A percentile compares a stretch with the other conserved stretches of the same genome.
Conservation (phyloP, 2,113 vertebrate genomes). For the Collichthys lucidus region DNA sequence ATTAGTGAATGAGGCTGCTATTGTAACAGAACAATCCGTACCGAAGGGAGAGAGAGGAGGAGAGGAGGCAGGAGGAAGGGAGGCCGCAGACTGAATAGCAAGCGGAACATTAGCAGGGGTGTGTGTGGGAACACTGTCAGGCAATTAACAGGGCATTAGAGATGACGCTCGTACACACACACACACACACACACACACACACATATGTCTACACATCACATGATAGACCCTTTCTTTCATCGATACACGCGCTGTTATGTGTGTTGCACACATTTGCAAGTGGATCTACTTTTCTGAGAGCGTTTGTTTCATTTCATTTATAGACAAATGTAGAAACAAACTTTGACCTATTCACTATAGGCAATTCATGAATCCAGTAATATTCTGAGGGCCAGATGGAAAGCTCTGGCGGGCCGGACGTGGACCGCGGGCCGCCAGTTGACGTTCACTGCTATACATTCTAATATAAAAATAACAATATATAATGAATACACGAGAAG, state of each 20-base stretch:
- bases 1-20: constrained; percentile 89
- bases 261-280: not conserved
- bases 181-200: no score
- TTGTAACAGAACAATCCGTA: constrained; percentile 88
- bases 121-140: constrained; percentile 95
- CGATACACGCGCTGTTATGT: not conserved
- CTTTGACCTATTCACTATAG: no score
- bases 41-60: constrained; percentile 69
- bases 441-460: no score
- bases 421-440: no score
- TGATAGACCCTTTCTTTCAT: not conserved
- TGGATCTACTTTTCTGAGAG: no score
- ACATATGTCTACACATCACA: constrained; percentile 7
- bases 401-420: no score
- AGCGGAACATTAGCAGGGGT: constrained; percentile 96
- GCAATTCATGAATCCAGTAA: no score
- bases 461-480: no score
- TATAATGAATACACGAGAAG: no score
- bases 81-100: constrained; percentile 93
- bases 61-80: constrained; percentile 53
- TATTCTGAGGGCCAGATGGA: no score
- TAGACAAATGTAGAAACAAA: no score
- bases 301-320: no score
- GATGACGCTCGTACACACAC: constrained; percentile 54
- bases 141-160: constrained; percentile 92